These are phyloP conservation scores for Micrastur ruficollis DNA, from an alignment of 2,797 vertebrate species.

Conservation along the genomic window DNA sequence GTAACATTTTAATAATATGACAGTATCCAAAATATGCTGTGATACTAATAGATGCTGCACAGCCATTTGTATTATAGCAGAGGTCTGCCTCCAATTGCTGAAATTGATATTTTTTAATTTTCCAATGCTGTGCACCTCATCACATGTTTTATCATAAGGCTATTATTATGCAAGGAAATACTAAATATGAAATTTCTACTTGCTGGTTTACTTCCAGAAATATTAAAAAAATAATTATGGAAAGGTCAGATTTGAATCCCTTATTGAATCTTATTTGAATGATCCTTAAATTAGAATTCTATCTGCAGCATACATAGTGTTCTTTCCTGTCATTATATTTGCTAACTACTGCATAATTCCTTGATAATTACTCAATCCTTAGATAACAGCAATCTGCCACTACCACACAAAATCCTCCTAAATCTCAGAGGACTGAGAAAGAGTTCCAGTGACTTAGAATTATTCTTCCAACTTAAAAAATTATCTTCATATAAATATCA, in stretches of 20 bases:
- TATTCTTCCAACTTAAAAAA: neutral
- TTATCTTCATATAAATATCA: neutral
- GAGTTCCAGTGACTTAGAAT: neutral
- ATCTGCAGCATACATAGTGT: neutral
- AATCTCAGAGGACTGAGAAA: neutral
- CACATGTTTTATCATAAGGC: neutral
- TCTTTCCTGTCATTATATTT: conserved; percentile 25
- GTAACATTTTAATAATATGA: neutral
- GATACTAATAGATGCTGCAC: neutral
- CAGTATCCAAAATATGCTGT: neutral
- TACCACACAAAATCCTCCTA: neutral
- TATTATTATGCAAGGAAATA: neutral
- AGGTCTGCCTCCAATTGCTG: neutral
- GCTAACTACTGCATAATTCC: conserved; percentile 29
- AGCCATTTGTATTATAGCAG: neutral
- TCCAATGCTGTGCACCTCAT: neutral
- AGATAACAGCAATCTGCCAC: neutral
- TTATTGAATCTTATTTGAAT: neutral
- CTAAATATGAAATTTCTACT: neutral
- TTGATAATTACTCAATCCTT: conserved; percentile 28
- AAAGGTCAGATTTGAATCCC: conserved; percentile 13
- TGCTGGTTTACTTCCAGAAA: neutral
- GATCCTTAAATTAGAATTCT: conserved; percentile 27
- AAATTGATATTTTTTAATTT: neutral
- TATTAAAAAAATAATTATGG: neutral